These are phyloP conservation scores for Actinemys pallida DNA, from an alignment of 2,113 vertebrate species.

Conservation along the genomic window DNA sequence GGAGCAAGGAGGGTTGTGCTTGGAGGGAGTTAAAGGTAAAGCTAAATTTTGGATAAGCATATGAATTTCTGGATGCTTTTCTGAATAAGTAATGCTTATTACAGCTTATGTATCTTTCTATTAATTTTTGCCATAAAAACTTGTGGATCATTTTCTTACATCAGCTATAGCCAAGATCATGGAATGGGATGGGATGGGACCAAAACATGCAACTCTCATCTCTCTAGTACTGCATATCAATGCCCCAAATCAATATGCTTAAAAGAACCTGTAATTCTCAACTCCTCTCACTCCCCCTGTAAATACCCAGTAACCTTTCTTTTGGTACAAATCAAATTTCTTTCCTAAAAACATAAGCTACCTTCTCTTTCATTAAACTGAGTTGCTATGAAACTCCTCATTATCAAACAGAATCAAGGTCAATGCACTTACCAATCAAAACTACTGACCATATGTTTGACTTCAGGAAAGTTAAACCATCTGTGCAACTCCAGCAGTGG, in stretches of 20 bases:
- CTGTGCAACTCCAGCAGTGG: conserved; percentile 47
- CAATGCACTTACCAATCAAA: conserved; percentile 37
- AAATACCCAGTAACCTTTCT: conserved; percentile 30
- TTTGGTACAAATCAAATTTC: conserved; percentile 11
- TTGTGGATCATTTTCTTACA: conserved; percentile 33
- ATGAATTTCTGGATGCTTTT: background rate
- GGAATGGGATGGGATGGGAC: conserved; percentile 14
- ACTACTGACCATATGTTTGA: conserved; percentile 56
- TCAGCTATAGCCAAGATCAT: conserved; percentile 49
- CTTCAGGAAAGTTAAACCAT: conserved; percentile 67
- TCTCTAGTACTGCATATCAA: background rate
- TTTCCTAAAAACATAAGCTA: conserved; percentile 43
- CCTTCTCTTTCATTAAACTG: conserved; percentile 48
- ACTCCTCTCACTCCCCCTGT: conserved; percentile 22
- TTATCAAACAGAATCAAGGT: conserved; percentile 38
- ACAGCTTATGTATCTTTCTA: conserved; percentile 45
- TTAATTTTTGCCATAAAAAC: conserved; percentile 51
- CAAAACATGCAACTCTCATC: conserved; percentile 24
- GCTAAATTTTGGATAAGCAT: background rate
- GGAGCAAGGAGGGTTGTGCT: background rate
- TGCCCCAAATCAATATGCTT: conserved; percentile 26
- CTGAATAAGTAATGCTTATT: background rate
- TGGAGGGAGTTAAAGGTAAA: conserved; percentile 1
- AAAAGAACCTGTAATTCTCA: background rate
- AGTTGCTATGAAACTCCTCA: conserved; percentile 44